Conservation (phyloP, 2,888 invertebrate species). For the Odontomyia ornata region DNA sequence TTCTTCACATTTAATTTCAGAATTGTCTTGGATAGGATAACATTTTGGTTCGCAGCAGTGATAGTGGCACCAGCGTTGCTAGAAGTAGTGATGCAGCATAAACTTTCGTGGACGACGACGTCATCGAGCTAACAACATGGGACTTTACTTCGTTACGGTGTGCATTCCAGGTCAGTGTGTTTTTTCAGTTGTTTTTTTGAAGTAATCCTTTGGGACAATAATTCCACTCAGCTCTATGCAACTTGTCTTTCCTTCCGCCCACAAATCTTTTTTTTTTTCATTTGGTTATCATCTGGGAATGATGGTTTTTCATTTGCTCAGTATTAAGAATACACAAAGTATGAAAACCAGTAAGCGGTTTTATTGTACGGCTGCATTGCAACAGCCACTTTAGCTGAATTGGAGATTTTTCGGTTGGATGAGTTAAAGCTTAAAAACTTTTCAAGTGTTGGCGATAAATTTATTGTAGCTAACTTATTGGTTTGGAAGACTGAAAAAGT, state of each 20-base stretch:
- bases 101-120: constrained; percentile 54
- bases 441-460: too few relatives aligned
- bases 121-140: constrained; percentile 57
- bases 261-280: not conserved
- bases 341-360: too few relatives aligned
- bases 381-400: too few relatives aligned
- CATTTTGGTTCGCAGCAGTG: not conserved
- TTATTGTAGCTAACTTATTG: too few relatives aligned
- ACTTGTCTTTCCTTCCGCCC: too few relatives aligned
- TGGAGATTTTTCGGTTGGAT: too few relatives aligned
- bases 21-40: not conserved
- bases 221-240: not conserved
- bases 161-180: constrained; percentile 53
- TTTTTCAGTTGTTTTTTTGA: not conserved
- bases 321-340: too few relatives aligned
- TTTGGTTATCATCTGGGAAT: not conserved
- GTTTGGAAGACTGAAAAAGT: too few relatives aligned
- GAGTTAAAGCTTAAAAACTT: too few relatives aligned
- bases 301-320: too few relatives aligned
- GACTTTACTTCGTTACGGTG: constrained; percentile 57
- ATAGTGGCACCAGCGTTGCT: constrained; percentile 2
- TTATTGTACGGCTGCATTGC: too few relatives aligned
- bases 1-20: constrained; percentile 13
- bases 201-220: constrained; percentile 17
- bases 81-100: constrained; percentile 33